Evolutionary conservation across 37 sponge, comb jelly and placozoan species (phyloP), one percentile per base, ranked within the genome.

Genomic region (Hexactinellida sp.): DNA sequence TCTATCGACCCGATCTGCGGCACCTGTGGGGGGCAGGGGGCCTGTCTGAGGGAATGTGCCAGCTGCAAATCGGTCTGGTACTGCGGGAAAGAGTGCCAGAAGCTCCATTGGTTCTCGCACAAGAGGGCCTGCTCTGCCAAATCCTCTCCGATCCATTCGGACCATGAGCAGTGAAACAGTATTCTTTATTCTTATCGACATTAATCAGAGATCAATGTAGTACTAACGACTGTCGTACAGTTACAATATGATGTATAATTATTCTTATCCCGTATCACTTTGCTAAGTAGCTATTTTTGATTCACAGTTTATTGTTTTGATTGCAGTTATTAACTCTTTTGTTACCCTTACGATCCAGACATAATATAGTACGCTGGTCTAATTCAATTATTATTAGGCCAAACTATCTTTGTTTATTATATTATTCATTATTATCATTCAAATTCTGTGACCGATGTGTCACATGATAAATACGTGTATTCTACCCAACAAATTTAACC

Each of bases 81-180:
- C 38, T 93, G 94, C 55, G 76, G 85, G 63, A 82, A 85, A 36
- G 54, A 76, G 7, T 93, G 94, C 83, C 94, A 94, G 84, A 89
- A 85, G 83, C 30, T 91, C 38, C 87, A 89, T 1, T 94, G 94
- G 94, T 63, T 63, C 76, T 32, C 76, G 3, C 76, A 63, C 76
- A 63, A 63, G 76, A 63, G 13, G 76, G 34, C 34, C 30, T 63
- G 76, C 34, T n/a, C 30, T n/a, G 3, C 76, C 32, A 10, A 25
- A 10, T 63, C 32, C 34, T 25, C 76, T 23, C 30, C 76, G 13
- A 16, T 13, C 47, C 47, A 41, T 16, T 41, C 47, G 47, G 76
- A 63, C 3, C 76, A 63, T 1, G 21, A 63, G 76, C 76, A 63
- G 34, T n/a, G 16, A 47, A 16, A 47, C 52, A 16, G 9, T 47